Base-by-base conservation (phyloP, 2,888 invertebrate species). In the Tenthredo distinguenda region DNA sequence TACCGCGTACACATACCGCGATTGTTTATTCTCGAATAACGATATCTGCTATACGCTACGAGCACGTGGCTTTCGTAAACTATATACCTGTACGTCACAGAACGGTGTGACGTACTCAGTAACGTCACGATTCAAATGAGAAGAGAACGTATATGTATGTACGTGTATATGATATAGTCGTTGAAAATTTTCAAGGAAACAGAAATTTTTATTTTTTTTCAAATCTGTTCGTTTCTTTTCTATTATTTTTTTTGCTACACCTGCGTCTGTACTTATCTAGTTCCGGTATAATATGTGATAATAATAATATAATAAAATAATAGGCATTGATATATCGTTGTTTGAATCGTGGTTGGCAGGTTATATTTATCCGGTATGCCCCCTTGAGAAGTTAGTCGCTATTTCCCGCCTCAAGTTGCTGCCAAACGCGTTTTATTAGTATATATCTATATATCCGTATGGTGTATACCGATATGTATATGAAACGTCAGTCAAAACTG, bases 311-410 rank as follows among this genome's bases (percentile, higher is more conserved):
- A 26, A 26, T 26, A 26, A 26, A 26, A 47, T 47, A 15, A 47
- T 47, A 15, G 47, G 4, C 12, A 47, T 47, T n/a, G 1, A 6
- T 55, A 55, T 55, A 55, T 55, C 55, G 55, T 62, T 10, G 12
- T 62, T 62, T 26, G 10, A 26, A 71, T 71, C 71, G 37, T 34
- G 71, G 71, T 71, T 37, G 71, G 71, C 71, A 21, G 71, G 86
- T 87, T 87, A 87, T 87, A 87, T 87, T 87, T 87, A 87, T 87
- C 86, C 83, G 79, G 72, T 84, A 71, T 86, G 87, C 86, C 87
- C 87, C 85, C 87, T 87, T 87, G 87, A 87, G 71, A 68, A 87
- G 85, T 74, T 74, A 74, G 72, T 55, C 55, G 55, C 18, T 74
- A 74, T 43, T 74, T 74, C 40, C 40, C 43, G 43, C 72, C 43